A percentile compares a stretch with the other conserved stretches of the same genome.
Evolutionary conservation across 2,113 vertebrate genomes (phyloP).

Genomic region (Heloderma charlesbogerti): DNA sequence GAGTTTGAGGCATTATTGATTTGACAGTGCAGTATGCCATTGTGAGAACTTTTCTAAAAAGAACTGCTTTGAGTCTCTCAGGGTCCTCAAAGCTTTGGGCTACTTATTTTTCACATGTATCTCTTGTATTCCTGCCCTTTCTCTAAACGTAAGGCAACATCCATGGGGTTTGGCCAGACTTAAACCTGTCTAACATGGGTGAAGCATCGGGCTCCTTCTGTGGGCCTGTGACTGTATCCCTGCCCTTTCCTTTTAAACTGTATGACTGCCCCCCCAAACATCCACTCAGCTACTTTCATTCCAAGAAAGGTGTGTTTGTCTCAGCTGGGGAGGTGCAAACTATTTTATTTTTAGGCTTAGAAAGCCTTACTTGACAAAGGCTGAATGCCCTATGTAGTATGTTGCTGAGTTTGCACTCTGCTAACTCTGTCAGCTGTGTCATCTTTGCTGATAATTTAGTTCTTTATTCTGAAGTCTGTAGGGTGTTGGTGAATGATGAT

Average conservation of each 20-base stretch:
- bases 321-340: background rate
- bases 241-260: background rate
- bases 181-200: background rate
- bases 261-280: background rate
- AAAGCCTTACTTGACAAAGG: background rate
- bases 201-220: background rate
- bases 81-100: background rate
- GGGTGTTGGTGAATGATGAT: background rate
- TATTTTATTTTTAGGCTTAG: background rate
- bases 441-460: background rate
- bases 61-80: background rate
- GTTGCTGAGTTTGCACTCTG: background rate
- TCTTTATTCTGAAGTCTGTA: background rate
- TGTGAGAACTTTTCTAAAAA: background rate
- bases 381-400: background rate
- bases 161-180: too few species aligned
- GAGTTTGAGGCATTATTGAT: background rate
- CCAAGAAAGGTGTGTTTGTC: background rate
- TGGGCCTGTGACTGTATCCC: background rate
- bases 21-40: background rate
- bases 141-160: background rate
- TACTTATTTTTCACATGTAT: background rate
- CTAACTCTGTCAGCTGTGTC: background rate
- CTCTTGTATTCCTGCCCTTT: background rate
- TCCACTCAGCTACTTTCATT: too few species aligned